Conservation (phyloP, 37 sponge, comb jelly and placozoan genomes). For the Corticium candelabrum region DNA sequence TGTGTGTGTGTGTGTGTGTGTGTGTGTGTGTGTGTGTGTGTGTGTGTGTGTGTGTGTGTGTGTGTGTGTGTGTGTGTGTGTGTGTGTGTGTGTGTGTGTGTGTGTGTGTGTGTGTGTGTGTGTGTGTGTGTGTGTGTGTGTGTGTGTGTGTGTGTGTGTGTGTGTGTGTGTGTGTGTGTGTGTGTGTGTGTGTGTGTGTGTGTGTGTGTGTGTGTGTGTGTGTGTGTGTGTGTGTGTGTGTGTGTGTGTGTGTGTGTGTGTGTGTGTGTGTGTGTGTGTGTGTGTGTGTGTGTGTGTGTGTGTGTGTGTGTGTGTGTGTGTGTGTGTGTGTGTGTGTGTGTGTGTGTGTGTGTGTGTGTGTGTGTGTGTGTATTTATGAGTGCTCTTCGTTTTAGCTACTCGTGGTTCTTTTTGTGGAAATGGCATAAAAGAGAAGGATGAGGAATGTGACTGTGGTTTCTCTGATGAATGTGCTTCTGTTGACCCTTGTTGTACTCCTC, state of each 20-base stretch:
- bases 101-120: constrained; percentile 26
- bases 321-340: constrained; percentile 33
- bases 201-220: constrained; percentile 6
- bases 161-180: neutral
- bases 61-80: constrained; percentile 19
- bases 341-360: constrained; percentile 24
- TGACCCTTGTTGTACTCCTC: neutral
- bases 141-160: constrained; percentile 13
- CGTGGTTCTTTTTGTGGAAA: neutral
- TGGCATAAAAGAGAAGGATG: neutral
- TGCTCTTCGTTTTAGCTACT: no score
- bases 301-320: constrained; percentile 34
- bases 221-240: constrained; percentile 21
- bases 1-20: constrained; percentile 19
- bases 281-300: constrained; percentile 25
- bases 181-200: neutral
- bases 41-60: constrained; percentile 23
- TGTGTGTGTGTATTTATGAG: constrained; percentile 7
- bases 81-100: constrained; percentile 26
- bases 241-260: constrained; percentile 25
- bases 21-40: constrained; percentile 32
- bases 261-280: constrained; percentile 23
- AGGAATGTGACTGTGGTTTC: neutral
- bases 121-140: constrained; percentile 24
- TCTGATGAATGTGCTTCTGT: neutral